These are phyloP conservation scores for Potamilus streckersoni DNA, from an alignment of 1,140 invertebrate species.

Conservation along the genomic window DNA sequence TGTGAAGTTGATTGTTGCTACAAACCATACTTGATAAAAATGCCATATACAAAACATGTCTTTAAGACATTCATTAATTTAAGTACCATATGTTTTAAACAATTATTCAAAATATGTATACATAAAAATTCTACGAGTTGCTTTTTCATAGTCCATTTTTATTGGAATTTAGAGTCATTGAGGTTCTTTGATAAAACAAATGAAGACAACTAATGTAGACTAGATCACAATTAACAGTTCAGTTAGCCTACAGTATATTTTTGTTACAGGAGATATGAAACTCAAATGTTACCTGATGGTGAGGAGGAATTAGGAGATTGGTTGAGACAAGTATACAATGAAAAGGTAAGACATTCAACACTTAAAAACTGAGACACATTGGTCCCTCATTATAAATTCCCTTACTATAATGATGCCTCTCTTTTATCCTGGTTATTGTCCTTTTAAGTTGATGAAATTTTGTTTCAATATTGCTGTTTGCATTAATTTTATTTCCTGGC, in stretches of 20 bases:
- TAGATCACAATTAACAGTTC: background rate
- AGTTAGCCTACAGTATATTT: background rate
- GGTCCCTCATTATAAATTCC: background rate
- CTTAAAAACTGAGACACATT: background rate
- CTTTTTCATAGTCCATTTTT: background rate
- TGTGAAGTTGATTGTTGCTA: too few relatives aligned
- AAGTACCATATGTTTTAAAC: background rate
- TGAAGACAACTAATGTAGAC: too few relatives aligned
- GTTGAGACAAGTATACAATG: conserved; percentile 83
- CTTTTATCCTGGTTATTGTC: too few relatives aligned
- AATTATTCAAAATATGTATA: background rate
- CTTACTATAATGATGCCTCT: too few relatives aligned
- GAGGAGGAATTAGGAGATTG: conserved; percentile 84
- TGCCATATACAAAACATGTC: too few relatives aligned
- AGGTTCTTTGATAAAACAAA: background rate
- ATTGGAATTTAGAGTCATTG: background rate
- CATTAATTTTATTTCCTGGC: too few relatives aligned
- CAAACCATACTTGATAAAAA: too few relatives aligned
- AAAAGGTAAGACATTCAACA: conserved; percentile 74
- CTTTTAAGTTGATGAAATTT: too few relatives aligned
- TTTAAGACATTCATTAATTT: background rate
- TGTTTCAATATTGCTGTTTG: too few relatives aligned
- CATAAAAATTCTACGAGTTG: background rate
- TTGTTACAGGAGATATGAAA: conserved; percentile 77
- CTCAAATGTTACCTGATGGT: conserved; percentile 78